Base-by-base conservation (phyloP, 1,140 invertebrate species). In the Orchesella cincta region DNA sequence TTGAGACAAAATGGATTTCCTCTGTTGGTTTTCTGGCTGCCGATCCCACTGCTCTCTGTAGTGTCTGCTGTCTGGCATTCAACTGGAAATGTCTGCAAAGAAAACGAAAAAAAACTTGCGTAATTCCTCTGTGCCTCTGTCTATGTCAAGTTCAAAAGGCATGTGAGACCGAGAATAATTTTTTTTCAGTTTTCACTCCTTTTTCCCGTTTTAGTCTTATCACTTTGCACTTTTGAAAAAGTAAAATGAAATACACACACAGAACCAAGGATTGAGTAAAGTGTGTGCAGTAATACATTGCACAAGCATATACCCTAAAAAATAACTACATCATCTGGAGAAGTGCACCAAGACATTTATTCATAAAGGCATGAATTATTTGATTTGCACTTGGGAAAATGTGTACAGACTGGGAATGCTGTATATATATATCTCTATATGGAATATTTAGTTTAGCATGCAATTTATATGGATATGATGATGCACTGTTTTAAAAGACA, bases 331-430 rank as follows among this genome's bases (percentile, higher is more conserved):
- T 39, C 16, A 46, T 36, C n/a, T 39, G 33, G n/a, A 39, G n/a
- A 34, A 73, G 70, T 73, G 36, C 36, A 73, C 26, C 20, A 73
- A 26, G 34, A 73, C 62, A 67, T 67, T 67, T 73, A 73, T 73
- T 72, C 74, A 70, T 74, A 76, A 71, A 76, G 67, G 70, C 67
- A 75, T 52, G 64, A 75, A 79, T 76, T 79, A 79, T 79, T 79
- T 79, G 78, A 79, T 79, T 79, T 76, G 75, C 64, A 74, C 75
- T 72, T 39, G 73, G 70, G 26, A 73, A 46, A 39, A 46, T n/a
- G n/a, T n/a, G n/a, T n/a, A n/a, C n/a, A n/a, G n/a, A n/a, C n/a
- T n/a, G n/a, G n/a, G n/a, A n/a, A n/a, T n/a, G n/a, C n/a, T n/a
- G n/a, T n/a, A n/a, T n/a, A n/a, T n/a, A n/a, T n/a, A n/a, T n/a